A percentile compares a stretch with the other conserved stretches of the same genome.
These are phyloP conservation scores for Neocrepidodera transversa DNA, from an alignment of 2,888 invertebrate species.

Conservation along the genomic window DNA sequence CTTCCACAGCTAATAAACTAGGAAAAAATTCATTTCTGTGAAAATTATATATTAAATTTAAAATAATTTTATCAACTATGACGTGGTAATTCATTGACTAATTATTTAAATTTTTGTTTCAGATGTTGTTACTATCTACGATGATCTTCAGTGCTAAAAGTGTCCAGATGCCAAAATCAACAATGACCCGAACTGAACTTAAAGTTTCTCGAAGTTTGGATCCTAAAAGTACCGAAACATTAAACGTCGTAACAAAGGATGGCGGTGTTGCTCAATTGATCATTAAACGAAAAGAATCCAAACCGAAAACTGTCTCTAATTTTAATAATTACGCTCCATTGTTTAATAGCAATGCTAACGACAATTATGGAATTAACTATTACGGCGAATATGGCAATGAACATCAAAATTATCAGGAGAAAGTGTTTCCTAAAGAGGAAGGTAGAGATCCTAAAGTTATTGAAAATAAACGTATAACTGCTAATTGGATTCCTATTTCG, in stretches of 20 bases:
- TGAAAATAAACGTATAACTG: slow-evolving; percentile 47
- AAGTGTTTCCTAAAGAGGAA: slow-evolving; percentile 9
- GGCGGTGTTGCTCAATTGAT: slow-evolving; percentile 80
- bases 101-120: not conserved
- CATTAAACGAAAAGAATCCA: slow-evolving; percentile 73
- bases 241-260: slow-evolving; percentile 77
- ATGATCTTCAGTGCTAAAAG: not conserved
- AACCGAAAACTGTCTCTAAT: slow-evolving; percentile 46
- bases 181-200: slow-evolving; percentile 75
- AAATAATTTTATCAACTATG: no score
- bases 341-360: slow-evolving; percentile 56
- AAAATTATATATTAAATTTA: no score
- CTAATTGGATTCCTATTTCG: slow-evolving; percentile 59
- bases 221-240: slow-evolving; percentile 78
- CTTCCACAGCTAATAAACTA: no score
- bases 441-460: slow-evolving; percentile 41
- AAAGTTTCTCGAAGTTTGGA: slow-evolving; percentile 80
- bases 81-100: no score
- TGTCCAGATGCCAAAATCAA: slow-evolving; percentile 58
- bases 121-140: not conserved
- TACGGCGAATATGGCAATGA: slow-evolving; percentile 14
- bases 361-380: slow-evolving; percentile 16
- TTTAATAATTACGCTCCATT: slow-evolving; percentile 31
- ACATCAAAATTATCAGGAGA: slow-evolving; percentile 23
- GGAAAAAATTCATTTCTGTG: no score